Base-by-base conservation (phyloP, 30 jellyfish, hydroid and myxozoan genomes). In the Cassiopea andromeda region DNA sequence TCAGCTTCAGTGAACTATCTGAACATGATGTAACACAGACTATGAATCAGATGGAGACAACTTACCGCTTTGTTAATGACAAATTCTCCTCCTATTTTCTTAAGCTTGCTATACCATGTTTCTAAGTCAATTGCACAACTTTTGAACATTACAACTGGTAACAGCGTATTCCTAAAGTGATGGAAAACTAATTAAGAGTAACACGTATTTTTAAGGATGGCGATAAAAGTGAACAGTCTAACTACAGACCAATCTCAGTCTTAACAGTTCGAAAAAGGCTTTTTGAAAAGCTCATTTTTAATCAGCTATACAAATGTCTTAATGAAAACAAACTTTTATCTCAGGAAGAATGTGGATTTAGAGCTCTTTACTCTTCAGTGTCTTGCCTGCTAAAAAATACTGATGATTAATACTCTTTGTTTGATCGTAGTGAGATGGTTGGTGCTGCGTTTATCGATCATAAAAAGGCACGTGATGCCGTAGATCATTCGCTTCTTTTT, bases 331-430 rank as follows among this genome's bases (percentile, higher is more conserved):
- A 38, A 5, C n/a, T 70, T 70, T 38, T 70, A 17, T 70, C 18
- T 3, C 18, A 70, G 50, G 79, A 38, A 17, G 54, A 70, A 70
- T 70, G 54, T 70, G 79, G 79, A 4, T 70, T 19, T 38, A 70
- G 79, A 70, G 79, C 18, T 7, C 79, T 70, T 6, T 19, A 19
- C 38, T 19, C 54, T 38, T 12, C 79, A 70, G 79, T 70, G 7
- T 70, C 79, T 38, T 70, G 79, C 38, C 50, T 70, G 19, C 14
- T 70, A 38, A 70, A 70, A 70, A 43, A 19, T 19, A 70, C 79
- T 7, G 79, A 61, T 17, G 73, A 61, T 13, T 61, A 27, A 27
- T 17, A 61, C 73, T 8, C 19, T 13, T 13, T 13, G 19, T 27
- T 61, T 61, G 73, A 61, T 17, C 7, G 43, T 8, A 17, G 27